Percentiles rank a stretch among this genome's conserved stretches.
These are phyloP conservation scores for Andrena fulva DNA, from an alignment of 2,888 invertebrate genomes.

Conservation along the genomic window DNA sequence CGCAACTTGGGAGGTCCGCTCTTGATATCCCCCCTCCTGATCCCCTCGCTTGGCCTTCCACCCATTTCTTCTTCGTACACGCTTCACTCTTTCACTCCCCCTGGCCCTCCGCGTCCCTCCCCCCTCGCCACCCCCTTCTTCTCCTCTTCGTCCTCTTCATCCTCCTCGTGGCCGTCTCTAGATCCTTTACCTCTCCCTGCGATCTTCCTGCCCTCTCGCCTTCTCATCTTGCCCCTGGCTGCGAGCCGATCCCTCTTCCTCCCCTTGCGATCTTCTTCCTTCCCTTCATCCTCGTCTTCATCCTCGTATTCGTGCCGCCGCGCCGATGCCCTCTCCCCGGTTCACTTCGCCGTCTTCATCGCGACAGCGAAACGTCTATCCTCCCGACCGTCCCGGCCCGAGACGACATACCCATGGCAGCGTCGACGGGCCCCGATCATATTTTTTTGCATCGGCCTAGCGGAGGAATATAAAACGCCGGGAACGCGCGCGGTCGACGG, in stretches of 20 bases:
- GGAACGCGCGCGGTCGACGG: slow-evolving; percentile 20
- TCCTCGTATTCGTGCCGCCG: slow-evolving; percentile 43
- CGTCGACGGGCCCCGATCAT: slow-evolving; percentile 75
- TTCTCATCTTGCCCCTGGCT: slow-evolving; percentile 30
- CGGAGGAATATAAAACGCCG: slow-evolving; percentile 71
- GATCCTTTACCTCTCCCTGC: slow-evolving; percentile 60
- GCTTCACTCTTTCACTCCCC: slow-evolving; percentile 72
- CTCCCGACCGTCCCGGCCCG: slow-evolving; percentile 69
- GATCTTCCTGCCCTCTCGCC: slow-evolving; percentile 51
- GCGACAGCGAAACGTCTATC: slow-evolving; percentile 76
- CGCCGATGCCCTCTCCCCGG: slow-evolving; percentile 39
- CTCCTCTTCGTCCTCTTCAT: slow-evolving; percentile 67
- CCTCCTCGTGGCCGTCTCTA: slow-evolving; percentile 75
- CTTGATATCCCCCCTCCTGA: slow-evolving; percentile 81
- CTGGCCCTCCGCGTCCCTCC: slow-evolving; percentile 45
- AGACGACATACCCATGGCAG: slow-evolving; percentile 75
- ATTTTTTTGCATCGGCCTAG: slow-evolving; percentile 78
- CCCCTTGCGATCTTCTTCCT: slow-evolving; percentile 38
- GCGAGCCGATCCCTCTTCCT: slow-evolving; percentile 55
- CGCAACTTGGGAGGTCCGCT: slow-evolving; percentile 85
- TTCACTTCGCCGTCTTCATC: slow-evolving; percentile 58
- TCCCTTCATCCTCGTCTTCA: slow-evolving; percentile 42
- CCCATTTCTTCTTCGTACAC: slow-evolving; percentile 80
- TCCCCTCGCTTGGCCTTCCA: slow-evolving; percentile 75
- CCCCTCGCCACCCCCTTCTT: slow-evolving; percentile 47